phyloP scores from a whole-genome alignment of 1,140 invertebrate genomes.

The Macrocentrus cingulum region DNA sequence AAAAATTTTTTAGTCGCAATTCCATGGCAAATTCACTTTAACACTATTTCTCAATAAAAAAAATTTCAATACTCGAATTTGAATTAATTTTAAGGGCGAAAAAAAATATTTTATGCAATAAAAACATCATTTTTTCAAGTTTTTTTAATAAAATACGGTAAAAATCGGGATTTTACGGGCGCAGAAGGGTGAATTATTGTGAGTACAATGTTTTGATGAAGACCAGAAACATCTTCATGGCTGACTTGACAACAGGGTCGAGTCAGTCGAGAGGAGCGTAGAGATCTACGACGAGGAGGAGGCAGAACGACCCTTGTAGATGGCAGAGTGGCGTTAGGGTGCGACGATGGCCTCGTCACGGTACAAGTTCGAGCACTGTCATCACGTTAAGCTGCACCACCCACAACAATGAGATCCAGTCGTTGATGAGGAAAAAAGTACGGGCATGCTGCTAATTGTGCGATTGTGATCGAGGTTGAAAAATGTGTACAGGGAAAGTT shows the following conservation, averaged over 20 bases:
- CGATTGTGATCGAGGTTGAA: background rate
- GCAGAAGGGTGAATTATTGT: no score
- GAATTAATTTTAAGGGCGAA: no score
- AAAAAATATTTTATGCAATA: no score
- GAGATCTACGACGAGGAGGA: constrained; percentile 5
- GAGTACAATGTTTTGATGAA: background rate
- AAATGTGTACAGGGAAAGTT: background rate
- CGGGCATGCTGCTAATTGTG: no score
- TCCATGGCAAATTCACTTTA: no score
- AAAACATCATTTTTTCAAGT: no score
- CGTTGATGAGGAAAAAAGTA: background rate
- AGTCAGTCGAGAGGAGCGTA: constrained; percentile 13
- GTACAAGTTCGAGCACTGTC: no score
- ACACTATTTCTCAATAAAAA: no score
- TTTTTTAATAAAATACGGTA: no score
- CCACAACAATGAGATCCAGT: background rate
- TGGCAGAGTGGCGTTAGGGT: constrained; percentile 28
- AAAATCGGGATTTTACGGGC: no score
- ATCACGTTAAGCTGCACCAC: constrained; percentile 11
- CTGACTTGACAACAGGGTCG: constrained; percentile 32
- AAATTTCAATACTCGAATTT: no score
- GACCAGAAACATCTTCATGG: constrained; percentile 29
- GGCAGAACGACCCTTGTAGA: constrained; percentile 23
- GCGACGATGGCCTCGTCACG: constrained; percentile 28
- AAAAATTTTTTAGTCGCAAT: no score